Percentiles rank a stretch among this genome's conserved stretches.
Evolutionary conservation across 2,888 invertebrate species (phyloP).

Genomic region (Tridacna crocea): DNA sequence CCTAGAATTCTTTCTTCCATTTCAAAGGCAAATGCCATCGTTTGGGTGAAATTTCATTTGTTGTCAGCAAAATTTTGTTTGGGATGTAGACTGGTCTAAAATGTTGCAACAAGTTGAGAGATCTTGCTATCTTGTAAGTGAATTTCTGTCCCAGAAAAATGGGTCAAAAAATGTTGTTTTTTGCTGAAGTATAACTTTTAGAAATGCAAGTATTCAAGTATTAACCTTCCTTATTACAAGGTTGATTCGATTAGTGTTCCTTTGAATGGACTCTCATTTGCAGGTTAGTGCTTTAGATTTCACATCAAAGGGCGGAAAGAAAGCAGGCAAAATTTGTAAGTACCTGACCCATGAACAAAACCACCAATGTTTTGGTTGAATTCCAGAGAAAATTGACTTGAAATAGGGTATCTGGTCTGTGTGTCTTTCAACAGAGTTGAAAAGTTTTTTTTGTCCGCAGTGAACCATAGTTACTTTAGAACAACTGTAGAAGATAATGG

Average conservation of each 20-base stretch:
- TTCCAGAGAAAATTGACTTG: not conserved
- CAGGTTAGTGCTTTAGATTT: not conserved
- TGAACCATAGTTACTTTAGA: no score
- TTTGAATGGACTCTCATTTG: slow-evolving; percentile 1
- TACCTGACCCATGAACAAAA: slow-evolving; percentile 14
- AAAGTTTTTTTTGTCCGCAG: not conserved
- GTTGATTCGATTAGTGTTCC: slow-evolving; percentile 17
- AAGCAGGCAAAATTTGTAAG: slow-evolving; percentile 2
- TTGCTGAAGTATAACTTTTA: not conserved
- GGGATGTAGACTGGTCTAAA: no score
- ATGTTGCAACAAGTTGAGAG: no score
- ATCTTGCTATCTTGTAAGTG: no score
- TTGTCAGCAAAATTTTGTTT: no score
- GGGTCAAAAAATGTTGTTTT: no score
- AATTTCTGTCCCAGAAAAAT: no score
- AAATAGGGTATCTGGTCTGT: not conserved
- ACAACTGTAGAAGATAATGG: no score
- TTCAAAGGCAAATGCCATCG: no score
- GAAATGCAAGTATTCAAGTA: slow-evolving; percentile 1
- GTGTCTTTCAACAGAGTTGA: not conserved
- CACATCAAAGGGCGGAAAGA: slow-evolving; percentile 14
- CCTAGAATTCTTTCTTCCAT: no score
- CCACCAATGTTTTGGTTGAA: not conserved
- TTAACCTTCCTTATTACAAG: slow-evolving; percentile 5
- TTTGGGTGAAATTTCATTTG: no score